Evolutionary conservation across 2,888 invertebrate genomes (phyloP).

Genomic region (Apodemia hepburni): DNA sequence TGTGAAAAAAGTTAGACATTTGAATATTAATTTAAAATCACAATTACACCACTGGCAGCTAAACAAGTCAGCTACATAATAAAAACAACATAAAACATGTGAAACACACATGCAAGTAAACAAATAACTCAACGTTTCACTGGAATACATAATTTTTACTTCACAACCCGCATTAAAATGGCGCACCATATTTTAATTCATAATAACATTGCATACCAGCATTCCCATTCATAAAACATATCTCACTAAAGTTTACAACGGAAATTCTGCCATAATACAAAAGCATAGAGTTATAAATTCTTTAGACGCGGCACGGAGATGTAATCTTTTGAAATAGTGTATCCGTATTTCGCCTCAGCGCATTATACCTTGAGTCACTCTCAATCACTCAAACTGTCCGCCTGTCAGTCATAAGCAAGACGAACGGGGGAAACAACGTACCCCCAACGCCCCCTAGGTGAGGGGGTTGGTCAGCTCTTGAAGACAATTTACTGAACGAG

Average conservation of each 20-base stretch:
- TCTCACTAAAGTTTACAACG: slow-evolving; percentile 19
- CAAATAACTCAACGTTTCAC: slow-evolving; percentile 14
- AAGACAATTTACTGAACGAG: slow-evolving; percentile 77
- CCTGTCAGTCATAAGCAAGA: slow-evolving; percentile 79
- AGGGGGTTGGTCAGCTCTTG: slow-evolving; percentile 73
- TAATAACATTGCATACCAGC: slow-evolving; percentile 53
- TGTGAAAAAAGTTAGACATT: background rate
- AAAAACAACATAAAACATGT: slow-evolving; percentile 11
- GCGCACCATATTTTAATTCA: slow-evolving; percentile 70
- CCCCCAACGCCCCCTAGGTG: slow-evolving; percentile 44
- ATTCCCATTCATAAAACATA: slow-evolving; percentile 24
- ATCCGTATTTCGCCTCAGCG: slow-evolving; percentile 61
- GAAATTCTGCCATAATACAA: slow-evolving; percentile 26
- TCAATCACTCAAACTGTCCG: slow-evolving; percentile 78
- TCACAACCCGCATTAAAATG: slow-evolving; percentile 58
- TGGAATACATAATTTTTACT: slow-evolving; percentile 37
- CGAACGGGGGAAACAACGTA: slow-evolving; percentile 62
- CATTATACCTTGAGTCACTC: slow-evolving; percentile 78
- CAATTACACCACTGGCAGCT: background rate
- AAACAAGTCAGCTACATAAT: background rate
- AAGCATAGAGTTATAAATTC: slow-evolving; percentile 44
- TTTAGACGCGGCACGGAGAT: slow-evolving; percentile 40
- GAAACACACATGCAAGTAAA: slow-evolving; percentile 12
- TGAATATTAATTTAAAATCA: background rate
- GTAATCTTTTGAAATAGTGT: slow-evolving; percentile 38